Base-by-base conservation (phyloP, 1,140 invertebrate species). In the Callitettix versicolor region DNA sequence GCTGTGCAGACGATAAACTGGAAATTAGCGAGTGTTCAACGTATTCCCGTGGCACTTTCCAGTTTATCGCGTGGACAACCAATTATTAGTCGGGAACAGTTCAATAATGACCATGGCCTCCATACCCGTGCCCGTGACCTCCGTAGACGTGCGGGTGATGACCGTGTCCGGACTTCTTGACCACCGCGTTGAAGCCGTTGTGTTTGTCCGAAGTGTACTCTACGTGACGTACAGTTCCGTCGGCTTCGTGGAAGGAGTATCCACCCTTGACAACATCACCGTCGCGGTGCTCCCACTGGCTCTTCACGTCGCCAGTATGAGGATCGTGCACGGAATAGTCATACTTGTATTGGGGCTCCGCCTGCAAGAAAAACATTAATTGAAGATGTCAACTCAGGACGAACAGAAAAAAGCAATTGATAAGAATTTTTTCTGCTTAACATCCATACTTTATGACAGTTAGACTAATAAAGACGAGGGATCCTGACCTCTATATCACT, bases 311-410 rank as follows among this genome's bases (percentile, higher is more conserved):
- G 24, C 71, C 71, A 0, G 74, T 76, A 30, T 72, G 64, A 2
- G 71, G 71, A 55, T 78, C 77, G 59, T 73, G 69, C 2, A 79
- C 75, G 20, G 70, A 71, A 63, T 80, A 79, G 51, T 74, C 73
- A 64, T 71, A 79, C 30, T 70, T 66, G 60, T 79, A 79, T 18
- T 70, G 67, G 22, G 68, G 68, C 54, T 63, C 53, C 15, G 49
- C 64, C 53, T 54, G 40, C 55, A 26, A 26, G 30, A 22, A 14
- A 9, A 30, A 30, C n/a, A n/a, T n/a, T n/a, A n/a, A n/a, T n/a
- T n/a, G n/a, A n/a, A n/a, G n/a, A n/a, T n/a, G n/a, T n/a, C n/a
- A n/a, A n/a, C n/a, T n/a, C n/a, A n/a, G n/a, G n/a, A n/a, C n/a
- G n/a, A n/a, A n/a, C n/a, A n/a, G n/a, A n/a, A n/a, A n/a, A n/a